Evolutionary conservation across 37 sponge, comb jelly and placozoan species (phyloP).

Genomic region (Bolinopsis microptera): DNA sequence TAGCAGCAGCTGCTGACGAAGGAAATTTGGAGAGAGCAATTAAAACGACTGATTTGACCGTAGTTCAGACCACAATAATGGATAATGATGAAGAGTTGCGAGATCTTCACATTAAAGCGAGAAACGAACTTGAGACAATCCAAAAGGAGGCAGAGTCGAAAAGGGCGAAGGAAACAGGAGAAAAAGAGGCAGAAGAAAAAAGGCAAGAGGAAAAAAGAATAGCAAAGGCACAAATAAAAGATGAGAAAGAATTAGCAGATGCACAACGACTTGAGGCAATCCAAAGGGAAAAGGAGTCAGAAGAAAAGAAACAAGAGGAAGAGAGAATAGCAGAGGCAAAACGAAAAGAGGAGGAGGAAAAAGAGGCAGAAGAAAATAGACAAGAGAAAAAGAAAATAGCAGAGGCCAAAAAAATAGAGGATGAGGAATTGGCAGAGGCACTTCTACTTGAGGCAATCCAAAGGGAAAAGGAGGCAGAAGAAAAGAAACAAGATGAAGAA

Average conservation of each 20-base stretch:
- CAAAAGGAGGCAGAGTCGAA: too few species aligned
- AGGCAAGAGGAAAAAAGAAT: not conserved
- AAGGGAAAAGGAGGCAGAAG: not conserved
- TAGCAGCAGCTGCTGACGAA: not conserved
- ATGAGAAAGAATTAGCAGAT: not conserved
- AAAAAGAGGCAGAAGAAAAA: not conserved
- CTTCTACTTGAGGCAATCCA: too few species aligned
- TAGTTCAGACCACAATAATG: slow-evolving; percentile 1
- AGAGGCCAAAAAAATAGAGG: not conserved
- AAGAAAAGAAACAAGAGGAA: not conserved
- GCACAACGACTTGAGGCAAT: not conserved
- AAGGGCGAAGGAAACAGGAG: not conserved
- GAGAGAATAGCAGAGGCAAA: not conserved
- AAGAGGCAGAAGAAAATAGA: not conserved
- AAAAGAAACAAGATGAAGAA: too few species aligned
- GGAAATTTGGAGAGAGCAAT: not conserved
- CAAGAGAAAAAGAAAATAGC: not conserved
- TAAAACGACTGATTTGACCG: not conserved
- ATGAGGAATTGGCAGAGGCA: not conserved
- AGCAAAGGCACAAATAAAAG: not conserved
- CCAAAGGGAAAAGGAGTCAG: too few species aligned
- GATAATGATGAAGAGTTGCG: slow-evolving; percentile 7
- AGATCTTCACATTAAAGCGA: not conserved
- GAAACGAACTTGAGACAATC: not conserved
- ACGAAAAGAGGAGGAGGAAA: slow-evolving; percentile 2